Evolutionary conservation across 2,888 invertebrate species (phyloP), one percentile per base, ranked within the genome.

Genomic region (Bruchidius siliquastri): DNA sequence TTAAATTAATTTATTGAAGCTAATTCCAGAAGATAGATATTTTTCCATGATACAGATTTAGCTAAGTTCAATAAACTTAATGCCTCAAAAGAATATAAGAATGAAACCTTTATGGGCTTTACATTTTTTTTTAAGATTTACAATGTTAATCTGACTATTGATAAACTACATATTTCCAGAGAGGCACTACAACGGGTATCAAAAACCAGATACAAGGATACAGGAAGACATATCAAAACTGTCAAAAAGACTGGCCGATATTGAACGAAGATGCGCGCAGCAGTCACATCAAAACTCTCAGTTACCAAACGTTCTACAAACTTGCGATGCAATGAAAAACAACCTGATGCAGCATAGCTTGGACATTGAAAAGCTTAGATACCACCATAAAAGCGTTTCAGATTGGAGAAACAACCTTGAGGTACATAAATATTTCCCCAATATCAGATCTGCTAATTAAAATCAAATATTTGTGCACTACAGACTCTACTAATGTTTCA

Each of bases 341-440:
- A 76, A 77, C 30, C 74, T 80, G 72, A 72, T 76, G 32, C 77
- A 78, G 70, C 76, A 76, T 20, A 76, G 76, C 67, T 73, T 77
- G 71, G 83, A 84, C 66, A 71, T 83, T 3, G 82, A 84, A 67
- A 83, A 82, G 76, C n/a, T 84, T 0, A 81, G 82, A 73, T 81
- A 82, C 68, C 84, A 84, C 77, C 80, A 77, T 69, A 80, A 89
- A 88, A 87, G 88, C 77, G 77, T 89, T n/a, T 87, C 87, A 77
- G 87, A 89, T 77, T 90, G 89, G 86, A 89, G 88, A 83, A 82
- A 88, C 77, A 84, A 85, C 0, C 87, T 88, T 0, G 89, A 87
- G 76, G 49, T 49, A 26, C 8, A 8, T 26, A 26, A 26, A 2
- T 4, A 26, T 8, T 26, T 26, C 2, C 8, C 2, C 26, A 26